Percentiles rank a stretch among this genome's conserved stretches.
Evolutionary conservation across 1,140 invertebrate genomes (phyloP).

Genomic region (Temnothorax longispinosus): DNA sequence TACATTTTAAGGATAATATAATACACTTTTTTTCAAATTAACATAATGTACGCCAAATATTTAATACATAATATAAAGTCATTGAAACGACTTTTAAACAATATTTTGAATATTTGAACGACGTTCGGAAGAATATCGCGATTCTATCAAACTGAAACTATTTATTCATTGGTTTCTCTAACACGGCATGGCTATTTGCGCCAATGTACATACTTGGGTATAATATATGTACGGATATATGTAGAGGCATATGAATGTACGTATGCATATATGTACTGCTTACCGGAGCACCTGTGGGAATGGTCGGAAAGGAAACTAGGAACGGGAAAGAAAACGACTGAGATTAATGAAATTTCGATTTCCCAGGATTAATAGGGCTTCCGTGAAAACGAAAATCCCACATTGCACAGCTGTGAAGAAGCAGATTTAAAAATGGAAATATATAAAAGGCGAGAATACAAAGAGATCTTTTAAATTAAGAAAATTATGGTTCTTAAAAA

Average conservation of each 20-base stretch:
- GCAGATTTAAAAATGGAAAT: neutral
- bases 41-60: too few relatives aligned
- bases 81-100: neutral
- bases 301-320: neutral
- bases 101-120: conserved; percentile 1
- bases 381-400: conserved; percentile 34
- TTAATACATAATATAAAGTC: neutral
- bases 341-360: conserved; percentile 76
- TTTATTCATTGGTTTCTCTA: conserved; percentile 53
- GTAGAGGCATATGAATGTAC: conserved; percentile 9
- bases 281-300: conserved; percentile 20
- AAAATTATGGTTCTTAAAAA: neutral
- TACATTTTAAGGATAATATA: too few relatives aligned
- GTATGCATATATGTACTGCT: conserved; percentile 28
- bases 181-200: conserved; percentile 29
- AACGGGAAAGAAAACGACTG: conserved; percentile 46
- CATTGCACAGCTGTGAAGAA: conserved; percentile 42
- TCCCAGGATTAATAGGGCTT: conserved; percentile 32
- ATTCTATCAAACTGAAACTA: conserved; percentile 37
- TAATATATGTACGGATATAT: conserved; percentile 20
- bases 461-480: conserved; percentile 30
- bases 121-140: neutral
- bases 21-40: too few relatives aligned
- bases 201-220: conserved; percentile 10
- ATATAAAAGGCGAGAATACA: neutral